Evolutionary conservation across 30 jellyfish, hydroid and myxozoan species (phyloP).

Genomic region (Calvadosia cruxmelitensis): DNA sequence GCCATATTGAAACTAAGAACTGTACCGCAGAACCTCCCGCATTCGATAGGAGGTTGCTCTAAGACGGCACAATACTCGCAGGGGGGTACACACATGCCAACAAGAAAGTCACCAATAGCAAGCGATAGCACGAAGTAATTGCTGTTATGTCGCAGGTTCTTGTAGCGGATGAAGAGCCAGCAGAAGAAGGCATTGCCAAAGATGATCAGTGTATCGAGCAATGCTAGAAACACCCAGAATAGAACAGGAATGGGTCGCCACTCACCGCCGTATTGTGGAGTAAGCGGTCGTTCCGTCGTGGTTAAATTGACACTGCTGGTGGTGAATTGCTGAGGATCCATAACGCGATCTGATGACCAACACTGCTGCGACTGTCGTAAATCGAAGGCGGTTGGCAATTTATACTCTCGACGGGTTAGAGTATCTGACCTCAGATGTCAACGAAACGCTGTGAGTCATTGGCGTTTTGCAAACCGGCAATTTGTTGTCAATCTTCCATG

Average conservation of each 20-base stretch:
- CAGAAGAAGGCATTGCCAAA: conserved; percentile 13
- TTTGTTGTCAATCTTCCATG: too few relatives aligned
- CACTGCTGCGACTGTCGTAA: too few relatives aligned
- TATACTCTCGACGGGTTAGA: too few relatives aligned
- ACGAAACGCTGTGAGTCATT: too few relatives aligned
- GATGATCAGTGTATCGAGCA: conserved; percentile 7
- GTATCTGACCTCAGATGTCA: too few relatives aligned
- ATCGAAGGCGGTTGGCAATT: too few relatives aligned
- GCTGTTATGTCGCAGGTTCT: conserved; percentile 14
- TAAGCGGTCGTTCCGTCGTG: too few relatives aligned
- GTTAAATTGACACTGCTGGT: too few relatives aligned
- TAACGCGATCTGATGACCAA: too few relatives aligned
- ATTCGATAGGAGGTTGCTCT: conserved; percentile 2
- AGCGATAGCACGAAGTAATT: conserved; percentile 30
- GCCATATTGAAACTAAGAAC: conserved; percentile 29
- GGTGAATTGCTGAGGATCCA: too few relatives aligned
- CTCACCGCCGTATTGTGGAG: too few relatives aligned
- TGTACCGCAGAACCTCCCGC: conserved; percentile 24
- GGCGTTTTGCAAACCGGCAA: too few relatives aligned
- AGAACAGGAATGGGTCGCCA: conserved; percentile 1
- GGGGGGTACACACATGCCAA: conserved; percentile 33
- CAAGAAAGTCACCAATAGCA: conserved; percentile 23
- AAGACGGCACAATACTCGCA: conserved; percentile 33
- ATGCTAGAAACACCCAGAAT: conserved; percentile 18
- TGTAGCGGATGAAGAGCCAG: conserved; percentile 13